phyloP scores from a whole-genome alignment of 2,888 invertebrate species.

The Euproctis similis region DNA sequence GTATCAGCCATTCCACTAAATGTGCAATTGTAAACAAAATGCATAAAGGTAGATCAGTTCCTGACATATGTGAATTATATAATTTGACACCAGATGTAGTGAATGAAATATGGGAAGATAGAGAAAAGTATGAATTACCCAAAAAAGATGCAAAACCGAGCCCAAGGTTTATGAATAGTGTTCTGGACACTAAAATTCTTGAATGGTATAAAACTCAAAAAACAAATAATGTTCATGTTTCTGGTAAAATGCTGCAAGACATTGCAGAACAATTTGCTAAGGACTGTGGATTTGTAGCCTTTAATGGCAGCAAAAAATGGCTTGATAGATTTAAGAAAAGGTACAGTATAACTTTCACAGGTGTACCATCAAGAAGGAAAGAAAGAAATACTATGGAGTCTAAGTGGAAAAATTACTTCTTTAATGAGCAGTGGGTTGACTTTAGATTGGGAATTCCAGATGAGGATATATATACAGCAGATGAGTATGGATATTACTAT shows the following conservation, averaged over 20 bases:
- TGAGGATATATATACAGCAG: constrained; percentile 39
- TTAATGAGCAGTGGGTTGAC: constrained; percentile 41
- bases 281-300: constrained; percentile 35
- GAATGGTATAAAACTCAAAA: constrained; percentile 34
- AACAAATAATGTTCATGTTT: constrained; percentile 26
- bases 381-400: constrained; percentile 28
- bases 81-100: constrained; percentile 32
- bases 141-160: constrained; percentile 26
- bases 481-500: constrained; percentile 38
- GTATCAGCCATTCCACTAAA: constrained; percentile 26
- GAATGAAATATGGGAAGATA: constrained; percentile 39
- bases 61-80: constrained; percentile 34
- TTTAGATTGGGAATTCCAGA: constrained; percentile 29
- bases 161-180: constrained; percentile 31
- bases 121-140: constrained; percentile 31
- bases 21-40: constrained; percentile 40
- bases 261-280: constrained; percentile 34
- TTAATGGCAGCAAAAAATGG: constrained; percentile 44
- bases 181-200: constrained; percentile 29
- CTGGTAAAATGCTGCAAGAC: constrained; percentile 38
- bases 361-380: constrained; percentile 22
- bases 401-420: constrained; percentile 39
- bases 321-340: constrained; percentile 38
- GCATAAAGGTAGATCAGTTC: constrained; percentile 35
- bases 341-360: constrained; percentile 31